These are phyloP conservation scores for Ceratoteleas bidentatus DNA, from an alignment of 1,140 invertebrate genomes.

Conservation along the genomic window DNA sequence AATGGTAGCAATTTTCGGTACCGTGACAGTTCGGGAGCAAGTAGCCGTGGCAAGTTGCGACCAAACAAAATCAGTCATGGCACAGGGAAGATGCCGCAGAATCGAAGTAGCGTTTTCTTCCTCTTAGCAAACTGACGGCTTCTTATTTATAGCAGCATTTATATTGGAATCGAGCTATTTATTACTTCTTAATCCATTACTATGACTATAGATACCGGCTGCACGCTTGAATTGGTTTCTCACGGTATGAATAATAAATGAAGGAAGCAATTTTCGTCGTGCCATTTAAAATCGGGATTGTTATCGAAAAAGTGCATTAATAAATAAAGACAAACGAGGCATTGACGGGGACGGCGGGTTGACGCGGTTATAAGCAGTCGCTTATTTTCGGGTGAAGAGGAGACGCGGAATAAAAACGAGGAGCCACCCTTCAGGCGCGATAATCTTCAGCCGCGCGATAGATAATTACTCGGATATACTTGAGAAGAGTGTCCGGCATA, in stretches of 20 bases:
- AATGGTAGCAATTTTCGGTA: no score
- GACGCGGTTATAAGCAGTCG: slow-evolving; percentile 26
- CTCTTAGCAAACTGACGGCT: slow-evolving; percentile 34
- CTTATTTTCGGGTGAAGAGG: slow-evolving; percentile 25
- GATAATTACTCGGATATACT: slow-evolving; percentile 77
- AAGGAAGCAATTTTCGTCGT: slow-evolving; percentile 47
- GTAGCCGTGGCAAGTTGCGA: slow-evolving; percentile 18
- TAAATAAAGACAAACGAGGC: slow-evolving; percentile 48
- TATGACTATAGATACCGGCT: slow-evolving; percentile 42
- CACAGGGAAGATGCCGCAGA: slow-evolving; percentile 14
- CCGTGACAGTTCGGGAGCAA: not conserved
- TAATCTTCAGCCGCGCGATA: slow-evolving; percentile 72
- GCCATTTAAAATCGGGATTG: slow-evolving; percentile 39
- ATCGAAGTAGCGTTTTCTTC: slow-evolving; percentile 43
- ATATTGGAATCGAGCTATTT: slow-evolving; percentile 62
- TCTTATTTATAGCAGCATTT: slow-evolving; percentile 62
- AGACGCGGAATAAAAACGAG: slow-evolving; percentile 34
- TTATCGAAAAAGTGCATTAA: slow-evolving; percentile 50
- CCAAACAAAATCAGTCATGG: slow-evolving; percentile 47
- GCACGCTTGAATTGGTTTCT: slow-evolving; percentile 49
- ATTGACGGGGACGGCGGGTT: slow-evolving; percentile 37
- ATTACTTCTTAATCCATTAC: slow-evolving; percentile 61
- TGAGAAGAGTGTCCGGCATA: slow-evolving; percentile 73
- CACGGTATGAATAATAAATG: slow-evolving; percentile 60
- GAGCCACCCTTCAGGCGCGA: slow-evolving; percentile 54